phyloP scores from a whole-genome alignment of 1,140 invertebrate species.

The Scaptomyza hsui region DNA sequence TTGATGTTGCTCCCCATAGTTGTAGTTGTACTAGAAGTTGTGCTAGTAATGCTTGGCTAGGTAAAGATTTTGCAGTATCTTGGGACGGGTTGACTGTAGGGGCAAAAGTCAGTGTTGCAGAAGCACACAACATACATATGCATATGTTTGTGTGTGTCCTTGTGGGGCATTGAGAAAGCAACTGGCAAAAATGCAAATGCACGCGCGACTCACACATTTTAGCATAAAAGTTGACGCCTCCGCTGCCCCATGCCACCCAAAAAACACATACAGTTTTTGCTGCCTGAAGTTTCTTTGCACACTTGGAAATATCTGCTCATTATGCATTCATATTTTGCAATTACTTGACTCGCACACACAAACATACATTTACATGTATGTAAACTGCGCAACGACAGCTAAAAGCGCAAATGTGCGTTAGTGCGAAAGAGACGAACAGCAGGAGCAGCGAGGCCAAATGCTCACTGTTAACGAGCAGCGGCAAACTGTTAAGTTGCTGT shows the following conservation, averaged over 20 bases:
- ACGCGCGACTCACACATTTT: conserved; percentile 73
- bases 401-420: conserved; percentile 61
- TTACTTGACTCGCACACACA: conserved; percentile 62
- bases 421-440: conserved; percentile 39
- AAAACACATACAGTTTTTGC: conserved; percentile 3
- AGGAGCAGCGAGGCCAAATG: conserved; percentile 23
- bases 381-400: conserved; percentile 33
- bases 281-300: conserved; percentile 68
- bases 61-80: conserved; percentile 26
- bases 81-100: neutral
- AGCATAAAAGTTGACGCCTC: conserved; percentile 70
- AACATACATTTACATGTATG: conserved; percentile 12
- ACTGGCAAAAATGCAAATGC: conserved; percentile 70
- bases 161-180: conserved; percentile 54
- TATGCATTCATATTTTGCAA: conserved; percentile 81
- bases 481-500: conserved; percentile 68
- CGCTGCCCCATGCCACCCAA: conserved; percentile 7
- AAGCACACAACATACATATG: conserved; percentile 6
- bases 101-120: neutral
- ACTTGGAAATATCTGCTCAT: conserved; percentile 80
- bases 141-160: conserved; percentile 49
- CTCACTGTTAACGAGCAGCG: conserved; percentile 58
- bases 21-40: too few relatives aligned
- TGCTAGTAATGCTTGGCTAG: conserved; percentile 11
- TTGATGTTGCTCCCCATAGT: conserved; percentile 4